A percentile compares a stretch with the other conserved stretches of the same genome.
These are phyloP conservation scores for Armadillidium nasatum DNA, from an alignment of 1,140 invertebrate genomes.

Conservation along the genomic window DNA sequence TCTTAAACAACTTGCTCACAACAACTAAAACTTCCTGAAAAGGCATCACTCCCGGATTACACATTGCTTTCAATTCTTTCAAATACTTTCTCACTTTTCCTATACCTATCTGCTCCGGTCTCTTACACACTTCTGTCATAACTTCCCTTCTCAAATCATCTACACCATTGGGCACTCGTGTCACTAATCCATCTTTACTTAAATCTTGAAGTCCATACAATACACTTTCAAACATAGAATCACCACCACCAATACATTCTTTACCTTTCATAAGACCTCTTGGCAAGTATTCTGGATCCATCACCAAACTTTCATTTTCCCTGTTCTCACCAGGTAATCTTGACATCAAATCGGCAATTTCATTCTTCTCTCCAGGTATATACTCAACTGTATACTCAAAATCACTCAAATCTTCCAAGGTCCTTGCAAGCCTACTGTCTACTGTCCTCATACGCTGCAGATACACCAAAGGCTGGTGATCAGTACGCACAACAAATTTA, in stretches of 20 bases:
- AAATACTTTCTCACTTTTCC: background rate
- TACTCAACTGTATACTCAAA: background rate
- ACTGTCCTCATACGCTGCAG: conserved; percentile 3
- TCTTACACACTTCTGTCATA: background rate
- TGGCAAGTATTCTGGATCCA: too few species aligned
- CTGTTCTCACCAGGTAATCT: background rate
- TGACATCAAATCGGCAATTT: conserved; percentile 8
- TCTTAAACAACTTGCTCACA: background rate
- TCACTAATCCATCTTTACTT: background rate
- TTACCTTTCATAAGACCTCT: too few species aligned
- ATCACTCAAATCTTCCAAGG: conserved; percentile 21
- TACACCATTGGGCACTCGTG: background rate
- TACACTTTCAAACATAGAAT: conserved; percentile 17
- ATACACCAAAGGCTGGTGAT: conserved; percentile 9
- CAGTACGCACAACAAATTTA: too few species aligned
- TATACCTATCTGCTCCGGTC: background rate
- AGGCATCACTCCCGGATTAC: background rate
- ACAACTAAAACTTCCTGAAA: conserved; percentile 5
- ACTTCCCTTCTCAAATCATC: background rate
- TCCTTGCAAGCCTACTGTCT: background rate
- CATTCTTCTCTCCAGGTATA: conserved; percentile 19
- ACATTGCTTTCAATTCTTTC: background rate
- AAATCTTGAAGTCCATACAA: background rate
- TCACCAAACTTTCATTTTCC: too few species aligned
- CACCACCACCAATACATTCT: background rate